Evolutionary conservation across 1,140 invertebrate genomes (phyloP), one percentile per base, ranked within the genome.

Genomic region (Saccostrea echinata): DNA sequence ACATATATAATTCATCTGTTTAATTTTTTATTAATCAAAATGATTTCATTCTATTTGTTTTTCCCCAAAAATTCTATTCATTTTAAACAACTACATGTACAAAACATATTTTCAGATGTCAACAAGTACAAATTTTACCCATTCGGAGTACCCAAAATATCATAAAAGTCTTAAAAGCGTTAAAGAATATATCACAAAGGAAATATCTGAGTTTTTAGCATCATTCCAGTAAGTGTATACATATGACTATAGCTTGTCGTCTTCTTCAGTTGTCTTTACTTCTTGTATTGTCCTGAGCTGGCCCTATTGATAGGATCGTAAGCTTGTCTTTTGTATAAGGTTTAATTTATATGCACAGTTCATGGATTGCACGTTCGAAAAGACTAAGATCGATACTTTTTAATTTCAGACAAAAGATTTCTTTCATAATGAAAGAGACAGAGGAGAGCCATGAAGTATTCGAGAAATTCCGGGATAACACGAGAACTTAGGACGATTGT

Each of bases 291-390:
- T 30, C 68, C 68, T 16, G 12, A 27, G 24, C 27, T 27, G 68
- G 13, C 27, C 27, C 68, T 76, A 30, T 76, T 30, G 68, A 76
- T 30, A 76, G 27, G 13, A 76, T 76, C 24, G 68, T 76, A 76
- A 16, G 68, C 68, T 76, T 33, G 68, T 27, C 27, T 76, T 76
- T 76, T 24, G 68, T 76, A 33, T 21, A 61, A 61, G 55, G 55
- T 76, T 76, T 76, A 76, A 76, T 76, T 76, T 76, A 76, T 76
- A 76, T 76, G 68, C 68, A 76, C 68, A 76, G 68, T 76, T 76
- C 68, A 76, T 33, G 68, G 68, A 30, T 16, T 76, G 68, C 68
- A 76, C 30, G 68, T 33, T 76, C 24, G 27, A 16, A 76, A 11
- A 33, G 68, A 27, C 68, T 30, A 71, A 76, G 68, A 76, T 76